Evolutionary conservation across 64 coral and sea anemone species (phyloP), one percentile per base, ranked within the genome.

Genomic region (Stichodactyla helianthus): DNA sequence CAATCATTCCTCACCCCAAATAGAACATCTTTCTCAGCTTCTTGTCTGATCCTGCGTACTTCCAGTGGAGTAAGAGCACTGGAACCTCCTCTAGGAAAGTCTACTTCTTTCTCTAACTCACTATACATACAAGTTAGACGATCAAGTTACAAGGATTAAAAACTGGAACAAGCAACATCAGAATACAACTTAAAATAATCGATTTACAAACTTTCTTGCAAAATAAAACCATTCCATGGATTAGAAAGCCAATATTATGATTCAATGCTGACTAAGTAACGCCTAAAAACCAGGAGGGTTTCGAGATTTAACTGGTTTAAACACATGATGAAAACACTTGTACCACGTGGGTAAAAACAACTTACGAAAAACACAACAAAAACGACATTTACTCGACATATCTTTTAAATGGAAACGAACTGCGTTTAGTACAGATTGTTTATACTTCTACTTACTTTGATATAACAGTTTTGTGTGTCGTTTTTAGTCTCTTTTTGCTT

Each of bases 1-100:
- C 35, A 44, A 71, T 1, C 0, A 19, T 63, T 20, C 11, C 23
- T 79, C 92, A 99, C 97, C 85, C 88, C 93, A 99, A 95, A 99
- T 18, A 99, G 85, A 18, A 99, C 82, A 88, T 99, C 97, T 35
- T 86, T 95, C 63, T 99, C 97, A 76, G 97, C 97, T 76, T 99
- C 90, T 79, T 91, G 61, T 80, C 90, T 99, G 35, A 94, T 92
- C 64, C 91, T 89, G 50, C 90, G 81, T n/a, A 99, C 88, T 88
- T 99, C 97, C 31, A 99, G 88, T n/a, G 97, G 97, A 62, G 82
- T 99, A 44, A 99, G 74, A 52, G 88, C 65, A 57, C 82, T 92
- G 27, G 90, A 82, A 50, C 93, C 97, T 85, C 97, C 97, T 79
- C 93, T 77, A 5, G 93, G 96, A 85, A 99, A 99, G 79, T 95